Percentiles rank a stretch among this genome's conserved stretches.
phyloP scores from a whole-genome alignment of 2,797 vertebrate genomes.

The Chaetophractus vellerosus region DNA sequence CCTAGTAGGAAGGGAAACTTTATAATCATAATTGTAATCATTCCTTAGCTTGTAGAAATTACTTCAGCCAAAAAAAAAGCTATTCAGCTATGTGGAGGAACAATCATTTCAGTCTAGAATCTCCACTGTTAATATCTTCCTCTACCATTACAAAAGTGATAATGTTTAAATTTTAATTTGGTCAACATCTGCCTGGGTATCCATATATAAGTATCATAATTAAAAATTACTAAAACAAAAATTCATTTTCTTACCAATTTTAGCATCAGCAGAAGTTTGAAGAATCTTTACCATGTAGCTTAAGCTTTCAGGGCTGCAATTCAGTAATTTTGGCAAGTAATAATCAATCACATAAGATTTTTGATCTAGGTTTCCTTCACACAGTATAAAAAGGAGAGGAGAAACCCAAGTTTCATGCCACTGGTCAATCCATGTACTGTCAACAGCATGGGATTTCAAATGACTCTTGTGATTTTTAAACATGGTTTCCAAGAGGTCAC shows the following conservation, averaged over 20 bases:
- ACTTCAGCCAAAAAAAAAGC: conserved; percentile 20
- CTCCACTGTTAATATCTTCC: background rate
- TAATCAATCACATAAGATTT: conserved; percentile 97
- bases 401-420: conserved; percentile 97
- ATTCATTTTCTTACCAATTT: conserved; percentile 88
- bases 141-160: background rate
- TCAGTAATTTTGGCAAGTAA: conserved; percentile 95
- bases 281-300: conserved; percentile 95
- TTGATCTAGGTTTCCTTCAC: conserved; percentile 93
- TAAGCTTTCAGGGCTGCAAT: conserved; percentile 95
- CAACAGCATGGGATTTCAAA: conserved; percentile 87
- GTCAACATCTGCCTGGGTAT: background rate
- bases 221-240: conserved; percentile 54
- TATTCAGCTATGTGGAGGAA: background rate
- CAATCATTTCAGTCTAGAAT: conserved; percentile 14
- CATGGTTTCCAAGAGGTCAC: conserved; percentile 96
- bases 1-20: background rate
- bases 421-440: conserved; percentile 90
- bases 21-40: conserved; percentile 46
- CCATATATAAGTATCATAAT: conserved; percentile 52
- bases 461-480: conserved; percentile 95
- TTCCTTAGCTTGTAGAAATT: background rate
- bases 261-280: conserved; percentile 90
- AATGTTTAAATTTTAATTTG: conserved; percentile 55
- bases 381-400: conserved; percentile 94